phyloP scores from a whole-genome alignment of 1,140 invertebrate species.

The Tetraneura akinire region DNA sequence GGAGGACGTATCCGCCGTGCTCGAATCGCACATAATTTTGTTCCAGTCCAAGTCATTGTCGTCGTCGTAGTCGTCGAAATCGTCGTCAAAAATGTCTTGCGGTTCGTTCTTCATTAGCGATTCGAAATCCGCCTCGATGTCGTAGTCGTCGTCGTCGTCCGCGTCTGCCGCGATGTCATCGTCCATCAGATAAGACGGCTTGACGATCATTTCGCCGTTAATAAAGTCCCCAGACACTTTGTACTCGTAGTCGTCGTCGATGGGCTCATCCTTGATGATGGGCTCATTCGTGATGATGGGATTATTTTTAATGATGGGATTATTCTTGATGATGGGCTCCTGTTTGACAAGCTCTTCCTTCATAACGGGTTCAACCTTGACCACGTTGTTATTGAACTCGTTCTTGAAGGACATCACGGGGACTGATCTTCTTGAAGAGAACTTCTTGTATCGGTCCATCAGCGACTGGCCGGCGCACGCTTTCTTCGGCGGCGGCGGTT shows the following conservation, averaged over 20 bases:
- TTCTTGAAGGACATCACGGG: too few relatives aligned
- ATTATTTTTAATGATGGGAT: not conserved
- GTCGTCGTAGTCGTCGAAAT: slow-evolving; percentile 29
- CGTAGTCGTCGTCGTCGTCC: slow-evolving; percentile 18
- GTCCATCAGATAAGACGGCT: not conserved
- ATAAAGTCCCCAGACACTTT: too few relatives aligned
- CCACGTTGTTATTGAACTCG: too few relatives aligned
- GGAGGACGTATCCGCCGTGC: not conserved
- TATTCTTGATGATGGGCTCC: not conserved
- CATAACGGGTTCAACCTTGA: too few relatives aligned
- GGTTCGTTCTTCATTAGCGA: slow-evolving; percentile 38
- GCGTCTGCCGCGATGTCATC: not conserved
- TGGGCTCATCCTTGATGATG: not conserved
- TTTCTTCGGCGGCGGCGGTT: slow-evolving; percentile 24
- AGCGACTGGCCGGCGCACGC: slow-evolving; percentile 12
- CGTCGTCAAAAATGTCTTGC: slow-evolving; percentile 33
- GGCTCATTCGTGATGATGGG: not conserved
- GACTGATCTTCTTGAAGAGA: too few relatives aligned
- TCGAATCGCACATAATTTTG: not conserved
- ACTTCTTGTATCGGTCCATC: slow-evolving; percentile 37
- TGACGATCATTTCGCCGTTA: not conserved
- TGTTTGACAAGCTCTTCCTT: too few relatives aligned
- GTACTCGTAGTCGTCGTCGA: not conserved
- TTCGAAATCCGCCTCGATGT: slow-evolving; percentile 24
- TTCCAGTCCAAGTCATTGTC: slow-evolving; percentile 46